phyloP scores from a whole-genome alignment of 2,888 invertebrate species.

The Osmoderma eremita region DNA sequence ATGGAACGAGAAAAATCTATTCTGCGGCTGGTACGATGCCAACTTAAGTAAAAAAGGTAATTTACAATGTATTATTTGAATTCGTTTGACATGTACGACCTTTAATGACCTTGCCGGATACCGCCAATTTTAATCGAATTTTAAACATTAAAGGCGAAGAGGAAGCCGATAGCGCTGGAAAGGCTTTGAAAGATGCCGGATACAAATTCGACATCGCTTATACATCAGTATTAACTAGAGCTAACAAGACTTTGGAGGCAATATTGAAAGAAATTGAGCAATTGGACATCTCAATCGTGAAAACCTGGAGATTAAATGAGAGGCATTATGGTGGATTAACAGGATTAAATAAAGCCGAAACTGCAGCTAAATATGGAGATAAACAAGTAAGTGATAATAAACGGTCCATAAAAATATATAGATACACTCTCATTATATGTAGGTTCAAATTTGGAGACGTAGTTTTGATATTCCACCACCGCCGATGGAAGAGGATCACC shows the following conservation, averaged over 20 bases:
- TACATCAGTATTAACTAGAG: constrained; percentile 73
- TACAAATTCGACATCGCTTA: constrained; percentile 71
- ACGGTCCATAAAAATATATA: constrained; percentile 24
- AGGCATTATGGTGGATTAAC: constrained; percentile 75
- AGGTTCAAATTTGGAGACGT: constrained; percentile 77
- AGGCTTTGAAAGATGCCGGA: constrained; percentile 69
- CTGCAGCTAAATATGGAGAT: constrained; percentile 74
- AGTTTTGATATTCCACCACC: constrained; percentile 89
- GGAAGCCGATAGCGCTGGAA: constrained; percentile 71
- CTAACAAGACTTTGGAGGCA: constrained; percentile 68
- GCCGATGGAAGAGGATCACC: constrained; percentile 81
- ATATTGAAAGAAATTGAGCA: constrained; percentile 71
- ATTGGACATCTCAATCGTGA: constrained; percentile 66
- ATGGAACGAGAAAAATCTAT: constrained; percentile 72
- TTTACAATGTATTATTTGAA: not conserved
- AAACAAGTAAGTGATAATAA: constrained; percentile 64
- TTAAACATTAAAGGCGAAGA: constrained; percentile 63
- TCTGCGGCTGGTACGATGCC: constrained; percentile 74
- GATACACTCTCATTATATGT: not conserved
- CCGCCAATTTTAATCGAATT: constrained; percentile 38
- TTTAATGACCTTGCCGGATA: constrained; percentile 50
- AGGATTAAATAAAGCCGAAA: constrained; percentile 74
- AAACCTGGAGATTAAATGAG: constrained; percentile 74
- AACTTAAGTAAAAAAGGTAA: constrained; percentile 70
- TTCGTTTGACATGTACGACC: constrained; percentile 44